A percentile compares a stretch with the other conserved stretches of the same genome.
phyloP scores from a whole-genome alignment of 2,797 vertebrate species.

The Danio jaintianensis region DNA sequence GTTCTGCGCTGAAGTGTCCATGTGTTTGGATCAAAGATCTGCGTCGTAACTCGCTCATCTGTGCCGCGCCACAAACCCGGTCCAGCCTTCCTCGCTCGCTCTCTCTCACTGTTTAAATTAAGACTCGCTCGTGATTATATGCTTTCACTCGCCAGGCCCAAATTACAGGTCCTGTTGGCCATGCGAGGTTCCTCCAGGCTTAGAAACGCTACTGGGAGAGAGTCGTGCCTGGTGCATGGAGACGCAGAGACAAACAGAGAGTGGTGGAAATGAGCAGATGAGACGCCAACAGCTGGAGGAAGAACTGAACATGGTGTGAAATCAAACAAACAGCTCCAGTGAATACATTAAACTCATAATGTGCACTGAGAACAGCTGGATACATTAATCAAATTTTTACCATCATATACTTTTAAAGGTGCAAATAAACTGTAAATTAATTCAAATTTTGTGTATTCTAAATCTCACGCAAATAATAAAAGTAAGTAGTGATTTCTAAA shows the following conservation, averaged over 20 bases:
- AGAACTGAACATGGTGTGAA: constrained; percentile 14
- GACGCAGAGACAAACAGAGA: constrained; percentile 26
- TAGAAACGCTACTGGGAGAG: constrained; percentile 42
- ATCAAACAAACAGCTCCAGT: background rate
- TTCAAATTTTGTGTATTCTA: too few relatives aligned
- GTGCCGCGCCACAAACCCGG: constrained; percentile 32
- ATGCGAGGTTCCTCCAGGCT: constrained; percentile 65
- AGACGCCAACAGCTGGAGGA: constrained; percentile 18
- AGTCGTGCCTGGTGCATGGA: constrained; percentile 6
- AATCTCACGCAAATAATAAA: background rate
- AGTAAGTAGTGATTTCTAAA: too few relatives aligned
- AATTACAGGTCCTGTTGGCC: constrained; percentile 77
- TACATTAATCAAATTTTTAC: background rate
- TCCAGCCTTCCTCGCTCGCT: background rate
- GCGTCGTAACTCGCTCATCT: background rate
- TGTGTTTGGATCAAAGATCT: constrained; percentile 73
- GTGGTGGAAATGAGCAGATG: constrained; percentile 23
- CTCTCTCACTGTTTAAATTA: constrained; percentile 73
- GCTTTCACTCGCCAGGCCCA: constrained; percentile 75
- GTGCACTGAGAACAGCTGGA: background rate
- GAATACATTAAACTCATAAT: background rate
- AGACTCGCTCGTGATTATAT: constrained; percentile 80
- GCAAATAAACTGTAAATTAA: background rate
- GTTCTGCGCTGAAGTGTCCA: constrained; percentile 64
- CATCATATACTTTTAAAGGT: background rate